Evolutionary conservation across 2,797 vertebrate genomes (phyloP).

Genomic region (Botia almorhae): DNA sequence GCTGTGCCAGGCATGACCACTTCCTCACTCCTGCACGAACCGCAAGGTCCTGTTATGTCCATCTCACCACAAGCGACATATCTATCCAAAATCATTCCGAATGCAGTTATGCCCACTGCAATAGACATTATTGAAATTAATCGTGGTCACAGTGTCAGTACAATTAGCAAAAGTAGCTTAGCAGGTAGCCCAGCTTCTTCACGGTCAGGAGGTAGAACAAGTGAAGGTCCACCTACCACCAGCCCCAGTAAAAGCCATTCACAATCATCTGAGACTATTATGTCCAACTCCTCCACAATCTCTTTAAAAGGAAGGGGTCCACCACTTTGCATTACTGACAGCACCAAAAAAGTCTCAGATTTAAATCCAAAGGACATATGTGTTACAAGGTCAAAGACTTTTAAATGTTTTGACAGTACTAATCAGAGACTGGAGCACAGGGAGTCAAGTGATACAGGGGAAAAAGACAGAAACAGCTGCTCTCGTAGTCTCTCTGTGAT

Average conservation of each 20-base stretch:
- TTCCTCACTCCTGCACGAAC: constrained; percentile 77
- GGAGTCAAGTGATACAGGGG: constrained; percentile 62
- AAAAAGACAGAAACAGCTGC: constrained; percentile 79
- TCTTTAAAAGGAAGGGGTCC: constrained; percentile 79
- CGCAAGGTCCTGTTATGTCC: constrained; percentile 92
- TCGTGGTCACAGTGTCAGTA: constrained; percentile 79
- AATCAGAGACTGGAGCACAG: constrained; percentile 43
- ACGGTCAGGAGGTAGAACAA: constrained; percentile 73
- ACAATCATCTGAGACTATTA: constrained; percentile 89
- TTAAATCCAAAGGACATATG: constrained; percentile 68
- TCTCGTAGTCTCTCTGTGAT: constrained; percentile 86
- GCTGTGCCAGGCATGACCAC: constrained; percentile 90
- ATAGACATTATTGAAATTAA: constrained; percentile 93
- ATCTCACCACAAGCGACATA: constrained; percentile 99
- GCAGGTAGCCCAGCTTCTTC: constrained; percentile 86
- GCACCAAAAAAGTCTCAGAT: constrained; percentile 42
- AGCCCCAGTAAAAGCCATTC: constrained; percentile 89
- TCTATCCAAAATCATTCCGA: constrained; percentile 96
- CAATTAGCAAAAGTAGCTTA: constrained; percentile 83
- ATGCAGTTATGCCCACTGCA: constrained; percentile 89
- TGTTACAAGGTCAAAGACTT: constrained; percentile 70
- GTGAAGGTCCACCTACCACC: constrained; percentile 76
- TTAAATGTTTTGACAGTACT: constrained; percentile 61
- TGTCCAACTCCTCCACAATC: constrained; percentile 86
- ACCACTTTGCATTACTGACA: constrained; percentile 47